Percentiles rank a stretch among this genome's conserved stretches.
These are phyloP conservation scores for Melanostigma gelatinosum DNA, from an alignment of 2,113 vertebrate genomes.

Conservation along the genomic window DNA sequence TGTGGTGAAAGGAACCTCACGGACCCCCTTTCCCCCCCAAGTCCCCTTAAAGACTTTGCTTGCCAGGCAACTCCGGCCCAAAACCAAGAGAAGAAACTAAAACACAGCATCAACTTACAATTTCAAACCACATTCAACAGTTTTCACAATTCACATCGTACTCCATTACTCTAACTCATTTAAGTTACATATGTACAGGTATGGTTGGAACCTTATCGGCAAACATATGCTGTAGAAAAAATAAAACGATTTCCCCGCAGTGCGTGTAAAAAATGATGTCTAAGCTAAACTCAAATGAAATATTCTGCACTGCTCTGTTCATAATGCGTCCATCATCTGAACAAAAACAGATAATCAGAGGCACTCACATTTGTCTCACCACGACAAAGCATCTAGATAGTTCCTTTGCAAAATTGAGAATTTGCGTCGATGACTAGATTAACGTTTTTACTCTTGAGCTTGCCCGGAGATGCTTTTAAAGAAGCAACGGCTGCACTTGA, in stretches of 20 bases:
- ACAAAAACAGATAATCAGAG: constrained; percentile 46
- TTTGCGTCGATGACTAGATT: constrained; percentile 13
- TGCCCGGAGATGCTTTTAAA: constrained; percentile 3
- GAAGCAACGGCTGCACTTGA: constrained; percentile 30
- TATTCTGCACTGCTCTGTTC: constrained; percentile 38
- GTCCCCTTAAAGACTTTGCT: constrained; percentile 43
- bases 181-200: constrained; percentile 78
- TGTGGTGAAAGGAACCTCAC: constrained; percentile 35
- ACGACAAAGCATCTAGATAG: constrained; percentile 33
- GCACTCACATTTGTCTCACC: constrained; percentile 39
- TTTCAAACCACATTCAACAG: constrained; percentile 67
- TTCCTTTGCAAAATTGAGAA: constrained; percentile 17
- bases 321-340: constrained; percentile 36
- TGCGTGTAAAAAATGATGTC: constrained; percentile 40
- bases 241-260: constrained; percentile 31
- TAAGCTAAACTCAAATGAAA: constrained; percentile 51
- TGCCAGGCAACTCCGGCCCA: constrained; percentile 36
- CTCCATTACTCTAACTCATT: constrained; percentile 47
- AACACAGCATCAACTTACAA: constrained; percentile 65
- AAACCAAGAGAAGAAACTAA: constrained; percentile 68
- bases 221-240: constrained; percentile 67
- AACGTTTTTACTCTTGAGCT: constrained; percentile 11
- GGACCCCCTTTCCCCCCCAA: constrained; percentile 4
- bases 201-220: constrained; percentile 49
- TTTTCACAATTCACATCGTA: constrained; percentile 57